Conservation (phyloP, 2,888 invertebrate genomes). For the Mamestra brassicae region DNA sequence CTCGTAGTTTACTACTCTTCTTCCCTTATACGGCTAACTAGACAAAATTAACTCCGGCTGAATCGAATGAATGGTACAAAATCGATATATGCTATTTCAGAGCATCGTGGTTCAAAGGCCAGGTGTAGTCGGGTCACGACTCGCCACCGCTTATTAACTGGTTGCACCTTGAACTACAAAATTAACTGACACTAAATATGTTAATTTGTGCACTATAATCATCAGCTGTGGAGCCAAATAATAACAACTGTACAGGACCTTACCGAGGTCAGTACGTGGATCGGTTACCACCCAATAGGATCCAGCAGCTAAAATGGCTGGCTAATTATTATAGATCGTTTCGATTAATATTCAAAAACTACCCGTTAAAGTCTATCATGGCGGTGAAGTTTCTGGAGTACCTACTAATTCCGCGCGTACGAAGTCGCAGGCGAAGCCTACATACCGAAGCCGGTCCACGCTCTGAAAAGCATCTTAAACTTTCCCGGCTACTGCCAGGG, state of each 20-base stretch:
- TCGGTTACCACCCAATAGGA: not conserved
- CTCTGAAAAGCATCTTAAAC: not conserved
- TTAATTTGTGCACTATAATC: conserved; percentile 34
- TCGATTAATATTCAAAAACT: too few species aligned
- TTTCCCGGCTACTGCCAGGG: too few species aligned
- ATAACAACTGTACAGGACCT: too few species aligned
- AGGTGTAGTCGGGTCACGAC: conserved; percentile 22
- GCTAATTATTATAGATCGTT: too few species aligned
- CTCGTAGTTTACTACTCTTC: not conserved
- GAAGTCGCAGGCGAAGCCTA: too few species aligned
- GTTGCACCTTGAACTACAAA: conserved; percentile 47
- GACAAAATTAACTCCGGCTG: conserved; percentile 52
- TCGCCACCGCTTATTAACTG: conserved; percentile 12
- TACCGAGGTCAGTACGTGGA: too few species aligned
- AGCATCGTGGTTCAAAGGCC: conserved; percentile 36
- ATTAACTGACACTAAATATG: conserved; percentile 27
- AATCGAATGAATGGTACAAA: conserved; percentile 62
- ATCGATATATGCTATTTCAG: conserved; percentile 46
- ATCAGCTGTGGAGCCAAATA: not conserved
- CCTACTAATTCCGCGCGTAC: too few species aligned
- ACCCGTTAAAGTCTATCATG: too few species aligned
- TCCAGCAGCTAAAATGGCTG: too few species aligned
- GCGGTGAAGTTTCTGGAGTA: too few species aligned
- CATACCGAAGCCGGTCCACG: not conserved
- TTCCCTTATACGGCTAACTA: conserved; percentile 60